These are phyloP conservation scores for Cichladusa arquata DNA, from an alignment of 2,113 vertebrate genomes.

Conservation along the genomic window DNA sequence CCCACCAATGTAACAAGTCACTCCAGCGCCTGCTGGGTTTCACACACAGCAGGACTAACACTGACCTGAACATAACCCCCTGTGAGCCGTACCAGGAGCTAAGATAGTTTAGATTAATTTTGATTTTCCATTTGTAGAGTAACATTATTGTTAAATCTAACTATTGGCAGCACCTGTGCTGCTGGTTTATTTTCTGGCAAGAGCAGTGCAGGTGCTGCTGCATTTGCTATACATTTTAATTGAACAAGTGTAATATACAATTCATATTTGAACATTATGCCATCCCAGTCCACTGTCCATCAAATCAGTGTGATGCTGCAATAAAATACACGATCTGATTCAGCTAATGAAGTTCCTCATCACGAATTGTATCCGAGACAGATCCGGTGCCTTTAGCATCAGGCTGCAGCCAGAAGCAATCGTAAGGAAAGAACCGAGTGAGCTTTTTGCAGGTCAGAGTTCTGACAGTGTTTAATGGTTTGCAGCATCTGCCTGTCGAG, in stretches of 20 bases:
- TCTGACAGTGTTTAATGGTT: conserved; percentile 83
- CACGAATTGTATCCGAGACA: conserved; percentile 22
- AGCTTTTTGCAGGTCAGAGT: conserved; percentile 19
- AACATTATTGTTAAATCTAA: conserved; percentile 72
- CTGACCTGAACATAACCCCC: conserved; percentile 21
- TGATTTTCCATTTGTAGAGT: conserved; percentile 73
- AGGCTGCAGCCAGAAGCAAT: conserved; percentile 55
- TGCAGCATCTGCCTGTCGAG: conserved; percentile 91
- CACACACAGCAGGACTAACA: conserved; percentile 48
- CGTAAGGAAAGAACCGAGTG: conserved; percentile 51
- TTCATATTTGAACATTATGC: conserved; percentile 68
- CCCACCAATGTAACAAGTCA: conserved; percentile 56
- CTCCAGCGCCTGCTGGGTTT: conserved; percentile 18
- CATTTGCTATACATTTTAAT: conserved; percentile 67
- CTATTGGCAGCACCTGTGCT: conserved; percentile 48
- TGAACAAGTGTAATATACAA: conserved; percentile 74
- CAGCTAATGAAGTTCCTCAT: conserved; percentile 51
- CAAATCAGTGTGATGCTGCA: conserved; percentile 70
- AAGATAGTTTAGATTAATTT: conserved; percentile 45
- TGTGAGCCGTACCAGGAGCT: conserved; percentile 17
- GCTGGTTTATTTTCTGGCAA: conserved; percentile 19
- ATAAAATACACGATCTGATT: conserved; percentile 70
- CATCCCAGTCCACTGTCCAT: conserved; percentile 67
- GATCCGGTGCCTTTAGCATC: conserved; percentile 59
- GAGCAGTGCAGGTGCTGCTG: conserved; percentile 15